Evolutionary conservation across 2,113 vertebrate genomes (phyloP).

Genomic region (Pteropus alecto): DNA sequence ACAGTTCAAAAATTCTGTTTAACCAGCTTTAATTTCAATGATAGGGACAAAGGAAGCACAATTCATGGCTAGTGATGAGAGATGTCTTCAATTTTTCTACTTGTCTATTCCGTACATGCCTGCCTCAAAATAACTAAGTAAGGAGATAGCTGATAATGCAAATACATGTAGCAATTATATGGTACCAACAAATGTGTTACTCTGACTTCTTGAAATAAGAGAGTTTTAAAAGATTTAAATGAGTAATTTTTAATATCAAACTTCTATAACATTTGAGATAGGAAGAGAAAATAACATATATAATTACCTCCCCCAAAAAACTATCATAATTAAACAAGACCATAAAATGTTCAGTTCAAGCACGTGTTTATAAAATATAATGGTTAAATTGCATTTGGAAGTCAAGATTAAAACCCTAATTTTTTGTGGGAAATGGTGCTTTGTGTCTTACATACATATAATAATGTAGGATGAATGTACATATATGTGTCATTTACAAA

Average conservation of each 20-base stretch:
- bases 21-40: conserved; percentile 14
- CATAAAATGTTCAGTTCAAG: conserved; percentile 2
- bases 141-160: not conserved
- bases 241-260: not conserved
- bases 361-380: not conserved
- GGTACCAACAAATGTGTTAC: not conserved
- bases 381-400: not conserved
- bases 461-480: not conserved
- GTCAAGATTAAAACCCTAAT: conserved; percentile 13
- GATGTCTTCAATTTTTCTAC: not conserved
- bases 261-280: not conserved
- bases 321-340: conserved; percentile 7
- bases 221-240: not conserved
- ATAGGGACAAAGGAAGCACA: not conserved
- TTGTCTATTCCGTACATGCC: not conserved
- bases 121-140: not conserved
- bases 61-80: not conserved
- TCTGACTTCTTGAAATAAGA: not conserved
- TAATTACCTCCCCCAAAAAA: not conserved
- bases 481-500: not conserved
- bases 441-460: not conserved
- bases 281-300: conserved; percentile 23
- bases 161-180: not conserved
- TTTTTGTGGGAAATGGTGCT: not conserved
- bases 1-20: not conserved